phyloP scores from a whole-genome alignment of 2,888 invertebrate genomes.

The Pachycephus smyrnensis region DNA sequence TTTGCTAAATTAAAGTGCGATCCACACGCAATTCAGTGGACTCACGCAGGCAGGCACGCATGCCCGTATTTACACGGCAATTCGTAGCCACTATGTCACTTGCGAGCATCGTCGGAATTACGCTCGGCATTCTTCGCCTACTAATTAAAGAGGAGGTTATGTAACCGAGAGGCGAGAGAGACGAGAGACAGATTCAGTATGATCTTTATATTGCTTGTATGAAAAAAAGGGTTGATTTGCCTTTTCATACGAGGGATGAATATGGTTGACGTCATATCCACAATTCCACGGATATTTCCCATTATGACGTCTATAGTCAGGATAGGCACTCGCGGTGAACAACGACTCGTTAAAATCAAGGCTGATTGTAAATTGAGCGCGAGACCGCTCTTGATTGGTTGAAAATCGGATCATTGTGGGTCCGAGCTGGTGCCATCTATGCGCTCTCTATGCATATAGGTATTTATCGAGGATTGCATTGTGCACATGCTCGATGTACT shows the following conservation, averaged over 20 bases:
- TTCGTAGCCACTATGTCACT: conserved; percentile 12
- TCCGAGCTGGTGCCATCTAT: conserved; percentile 40
- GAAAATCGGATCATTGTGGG: conserved; percentile 62
- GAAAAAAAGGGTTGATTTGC: neutral
- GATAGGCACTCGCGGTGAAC: conserved; percentile 26
- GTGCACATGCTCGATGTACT: neutral
- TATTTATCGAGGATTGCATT: conserved; percentile 28
- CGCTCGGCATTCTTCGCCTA: conserved; percentile 33
- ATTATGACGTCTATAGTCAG: conserved; percentile 33
- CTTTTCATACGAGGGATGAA: neutral
- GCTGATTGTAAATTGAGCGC: conserved; percentile 65
- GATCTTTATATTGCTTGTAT: neutral
- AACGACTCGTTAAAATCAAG: conserved; percentile 52
- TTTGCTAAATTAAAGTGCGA: conserved; percentile 54
- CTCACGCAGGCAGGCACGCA: conserved; percentile 26
- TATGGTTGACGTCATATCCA: neutral
- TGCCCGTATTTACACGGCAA: neutral
- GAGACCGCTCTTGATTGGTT: conserved; percentile 65
- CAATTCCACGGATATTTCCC: conserved; percentile 26
- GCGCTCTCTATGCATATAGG: conserved; percentile 47
- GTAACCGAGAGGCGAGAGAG: neutral
- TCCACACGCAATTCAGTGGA: conserved; percentile 46
- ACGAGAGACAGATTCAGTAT: neutral
- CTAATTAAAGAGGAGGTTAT: conserved; percentile 25
- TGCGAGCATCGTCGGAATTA: conserved; percentile 33